A percentile compares a stretch with the other conserved stretches of the same genome.
phyloP scores from a whole-genome alignment of 2,797 vertebrate genomes.

The Balearica regulorum region DNA sequence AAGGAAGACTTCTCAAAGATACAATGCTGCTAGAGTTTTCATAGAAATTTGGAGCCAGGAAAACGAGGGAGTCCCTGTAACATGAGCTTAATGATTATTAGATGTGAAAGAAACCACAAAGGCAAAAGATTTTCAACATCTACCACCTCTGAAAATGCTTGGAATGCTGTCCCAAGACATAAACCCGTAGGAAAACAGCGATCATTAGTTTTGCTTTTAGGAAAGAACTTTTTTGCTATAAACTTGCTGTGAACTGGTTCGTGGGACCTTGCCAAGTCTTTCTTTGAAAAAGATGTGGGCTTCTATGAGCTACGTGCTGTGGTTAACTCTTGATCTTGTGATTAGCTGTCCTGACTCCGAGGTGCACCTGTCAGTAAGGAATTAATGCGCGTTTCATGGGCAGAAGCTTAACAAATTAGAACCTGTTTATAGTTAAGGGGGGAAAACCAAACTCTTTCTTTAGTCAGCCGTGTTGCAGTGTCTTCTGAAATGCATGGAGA shows the following conservation, averaged over 20 bases:
- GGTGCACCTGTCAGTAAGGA: background rate
- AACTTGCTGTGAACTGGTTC: background rate
- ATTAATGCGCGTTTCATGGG: background rate
- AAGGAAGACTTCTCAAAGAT: background rate
- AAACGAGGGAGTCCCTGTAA: background rate
- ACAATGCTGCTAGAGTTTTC: background rate
- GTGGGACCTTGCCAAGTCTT: background rate
- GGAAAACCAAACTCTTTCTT: background rate
- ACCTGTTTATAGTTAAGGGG: background rate
- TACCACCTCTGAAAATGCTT: background rate
- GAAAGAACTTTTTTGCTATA: background rate
- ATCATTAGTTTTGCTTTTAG: background rate
- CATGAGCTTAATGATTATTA: background rate
- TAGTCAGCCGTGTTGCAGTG: background rate
- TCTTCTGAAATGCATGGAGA: background rate
- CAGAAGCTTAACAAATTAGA: background rate
- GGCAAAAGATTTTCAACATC: background rate
- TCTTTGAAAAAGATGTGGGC: background rate
- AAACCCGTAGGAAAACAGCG: background rate
- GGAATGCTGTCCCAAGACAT: background rate
- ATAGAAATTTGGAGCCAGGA: background rate
- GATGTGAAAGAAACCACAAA: background rate
- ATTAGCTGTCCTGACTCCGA: background rate
- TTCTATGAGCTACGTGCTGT: background rate
- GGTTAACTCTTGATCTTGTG: background rate